Conservation (phyloP, 2,888 invertebrate species). For the Diogma glabrata region DNA sequence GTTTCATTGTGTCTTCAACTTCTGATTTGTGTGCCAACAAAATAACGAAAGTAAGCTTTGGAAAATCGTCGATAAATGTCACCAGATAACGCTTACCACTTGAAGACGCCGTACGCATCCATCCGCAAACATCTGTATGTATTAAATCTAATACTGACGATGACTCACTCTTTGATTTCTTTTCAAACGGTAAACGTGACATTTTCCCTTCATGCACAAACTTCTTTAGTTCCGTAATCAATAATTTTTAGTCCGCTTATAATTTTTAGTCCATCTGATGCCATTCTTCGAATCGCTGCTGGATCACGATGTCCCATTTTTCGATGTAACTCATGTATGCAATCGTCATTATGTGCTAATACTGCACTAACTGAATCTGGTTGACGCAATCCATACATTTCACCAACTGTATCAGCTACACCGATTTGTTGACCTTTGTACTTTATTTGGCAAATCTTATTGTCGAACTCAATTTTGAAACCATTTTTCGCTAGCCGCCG, state of each 20-base stretch:
- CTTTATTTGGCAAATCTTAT: slow-evolving; percentile 9
- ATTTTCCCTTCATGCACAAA: slow-evolving; percentile 20
- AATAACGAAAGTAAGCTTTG: slow-evolving; percentile 22
- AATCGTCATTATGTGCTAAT: slow-evolving; percentile 13
- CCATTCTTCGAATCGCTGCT: slow-evolving; percentile 14
- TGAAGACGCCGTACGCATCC: slow-evolving; percentile 22
- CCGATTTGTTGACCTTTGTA: slow-evolving; percentile 9
- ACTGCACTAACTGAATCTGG: slow-evolving; percentile 11
- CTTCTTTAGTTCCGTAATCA: slow-evolving; percentile 15
- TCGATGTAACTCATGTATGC: slow-evolving; percentile 18
- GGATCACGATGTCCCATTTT: slow-evolving; percentile 19
- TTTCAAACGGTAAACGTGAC: slow-evolving; percentile 21
- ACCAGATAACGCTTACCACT: slow-evolving; percentile 20
- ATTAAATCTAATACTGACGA: slow-evolving; percentile 20
- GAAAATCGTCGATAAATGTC: slow-evolving; percentile 27
- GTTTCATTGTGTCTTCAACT: slow-evolving; percentile 15
- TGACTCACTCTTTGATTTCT: slow-evolving; percentile 16
- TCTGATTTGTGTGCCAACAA: slow-evolving; percentile 22
- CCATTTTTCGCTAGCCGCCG: slow-evolving; percentile 10
- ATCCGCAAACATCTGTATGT: slow-evolving; percentile 26
- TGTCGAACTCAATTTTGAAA: slow-evolving; percentile 4
- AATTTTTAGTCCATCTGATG: slow-evolving; percentile 10
- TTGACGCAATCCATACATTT: slow-evolving; percentile 9
- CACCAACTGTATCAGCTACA: not conserved
- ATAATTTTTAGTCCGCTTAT: slow-evolving; percentile 15